These are phyloP conservation scores for Nemurella pictetii DNA, from an alignment of 2,888 invertebrate species.

Conservation along the genomic window DNA sequence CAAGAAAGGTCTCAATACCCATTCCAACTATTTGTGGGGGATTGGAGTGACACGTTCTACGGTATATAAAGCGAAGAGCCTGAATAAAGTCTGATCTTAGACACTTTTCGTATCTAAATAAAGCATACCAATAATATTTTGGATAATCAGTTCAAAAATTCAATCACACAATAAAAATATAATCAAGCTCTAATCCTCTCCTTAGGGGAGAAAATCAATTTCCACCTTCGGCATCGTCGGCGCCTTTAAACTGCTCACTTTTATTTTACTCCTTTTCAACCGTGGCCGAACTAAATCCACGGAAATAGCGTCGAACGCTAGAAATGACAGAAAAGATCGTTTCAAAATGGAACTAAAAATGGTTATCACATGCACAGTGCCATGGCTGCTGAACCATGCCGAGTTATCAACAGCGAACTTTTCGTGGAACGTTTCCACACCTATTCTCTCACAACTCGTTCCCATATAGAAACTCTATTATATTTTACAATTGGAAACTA, in stretches of 20 bases:
- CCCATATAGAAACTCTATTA: slow-evolving; percentile 14
- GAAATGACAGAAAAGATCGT: slow-evolving; percentile 9
- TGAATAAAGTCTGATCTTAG: not conserved
- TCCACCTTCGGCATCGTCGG: not conserved
- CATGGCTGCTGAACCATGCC: not conserved
- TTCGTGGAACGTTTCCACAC: slow-evolving; percentile 17
- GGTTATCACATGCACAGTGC: not conserved
- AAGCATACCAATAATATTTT: not conserved
- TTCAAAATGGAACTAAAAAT: slow-evolving; percentile 26
- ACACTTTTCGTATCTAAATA: not conserved
- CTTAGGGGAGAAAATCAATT: not conserved
- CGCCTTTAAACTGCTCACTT: slow-evolving; percentile 25
- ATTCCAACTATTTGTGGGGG: not conserved
- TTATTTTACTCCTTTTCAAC: slow-evolving; percentile 33
- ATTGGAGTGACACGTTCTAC: too few relatives aligned
- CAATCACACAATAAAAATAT: not conserved
- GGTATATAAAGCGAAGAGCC: not conserved
- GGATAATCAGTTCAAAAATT: not conserved
- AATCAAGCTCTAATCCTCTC: slow-evolving; percentile 1
- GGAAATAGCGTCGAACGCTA: slow-evolving; percentile 24
- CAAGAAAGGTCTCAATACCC: not conserved
- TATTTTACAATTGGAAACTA: slow-evolving; percentile 30
- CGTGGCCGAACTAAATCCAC: slow-evolving; percentile 30
- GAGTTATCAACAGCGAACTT: slow-evolving; percentile 5
- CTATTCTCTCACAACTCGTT: slow-evolving; percentile 24